Base-by-base conservation (phyloP, 2,888 invertebrate species). In the Eupithecia insigniata region DNA sequence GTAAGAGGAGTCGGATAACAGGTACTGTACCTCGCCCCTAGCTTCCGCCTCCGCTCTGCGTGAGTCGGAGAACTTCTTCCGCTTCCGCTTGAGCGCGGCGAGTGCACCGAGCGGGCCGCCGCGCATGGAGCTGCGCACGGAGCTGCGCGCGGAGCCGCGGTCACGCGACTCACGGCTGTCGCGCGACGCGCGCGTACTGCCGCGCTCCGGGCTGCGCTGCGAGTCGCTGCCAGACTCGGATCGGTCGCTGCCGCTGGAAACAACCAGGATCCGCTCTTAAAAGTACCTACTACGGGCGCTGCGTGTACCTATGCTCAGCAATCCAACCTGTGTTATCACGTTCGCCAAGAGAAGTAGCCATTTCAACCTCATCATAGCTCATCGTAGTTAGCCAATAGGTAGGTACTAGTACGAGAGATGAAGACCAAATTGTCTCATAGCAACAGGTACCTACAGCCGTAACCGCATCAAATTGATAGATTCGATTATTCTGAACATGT, bases 21-120 rank as follows among this genome's bases (percentile, higher is more conserved):
- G 16, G n/a, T n/a, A n/a, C 1, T 2, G 8, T 46, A 46, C 74
- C 74, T 74, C 74, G 64, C 74, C 77, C 58, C 82, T 81, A 55
- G 77, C 75, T 75, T 79, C 83, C 81, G 82, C 83, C 70, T 81
- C 96, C 68, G 96, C 95, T 76, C 96, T 96, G 81, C 97, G 95
- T 74, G 97, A 97, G 78, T 97, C 96, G 0, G 97, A 97, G 90
- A 97, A 97, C 88, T 97, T 97, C 90, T 97, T 97, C 78, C 97
- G 95, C 89, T 97, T 97, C 85, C 96, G 96, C 86, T 96, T 96
- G 71, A 97, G 94, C 32, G 97, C 96, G 1, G 97, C 97, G 77
- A 97, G 93, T 69, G 97, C 97, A 36, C 95, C 90, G 70, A 96
- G 87, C 83, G 93, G 91, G 78, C 89, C 74, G 91, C 82, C 90